Conservation (phyloP, 1,140 invertebrate species). For the Orchesella cincta region DNA sequence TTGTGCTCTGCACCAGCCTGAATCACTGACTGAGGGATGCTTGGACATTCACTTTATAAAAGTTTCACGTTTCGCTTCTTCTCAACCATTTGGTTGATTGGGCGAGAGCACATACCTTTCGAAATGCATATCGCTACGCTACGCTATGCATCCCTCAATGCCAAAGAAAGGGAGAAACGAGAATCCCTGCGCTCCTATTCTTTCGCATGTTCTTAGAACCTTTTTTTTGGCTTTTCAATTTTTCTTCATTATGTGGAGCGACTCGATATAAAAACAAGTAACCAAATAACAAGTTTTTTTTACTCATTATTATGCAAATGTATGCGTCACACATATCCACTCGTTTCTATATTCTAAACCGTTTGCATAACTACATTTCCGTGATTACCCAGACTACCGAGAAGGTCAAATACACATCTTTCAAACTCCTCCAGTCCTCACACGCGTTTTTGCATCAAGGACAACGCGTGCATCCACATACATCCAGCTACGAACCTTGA, state of each 20-base stretch:
- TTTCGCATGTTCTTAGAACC: neutral
- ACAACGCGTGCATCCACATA: no score
- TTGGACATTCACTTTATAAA: constrained; percentile 16
- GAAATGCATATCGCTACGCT: neutral
- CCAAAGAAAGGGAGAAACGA: constrained; percentile 1
- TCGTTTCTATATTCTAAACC: neutral
- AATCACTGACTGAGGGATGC: neutral
- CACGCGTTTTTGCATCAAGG: no score
- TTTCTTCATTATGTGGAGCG: neutral
- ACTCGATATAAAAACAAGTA: neutral
- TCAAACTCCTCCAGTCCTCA: no score
- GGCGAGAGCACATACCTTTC: no score
- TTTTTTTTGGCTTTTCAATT: neutral
- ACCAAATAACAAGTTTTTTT: neutral
- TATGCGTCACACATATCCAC: neutral
- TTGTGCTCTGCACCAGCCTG: neutral
- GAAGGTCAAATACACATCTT: no score
- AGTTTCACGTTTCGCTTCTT: neutral
- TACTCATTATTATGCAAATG: neutral
- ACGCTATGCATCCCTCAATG: no score
- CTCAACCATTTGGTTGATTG: neutral
- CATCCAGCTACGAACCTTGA: no score
- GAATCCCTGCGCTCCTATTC: neutral
- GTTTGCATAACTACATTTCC: neutral
- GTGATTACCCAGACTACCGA: no score